A percentile compares a stretch with the other conserved stretches of the same genome.
phyloP scores from a whole-genome alignment of 2,113 vertebrate species.

The Bos taurus region ARS-UCD2.0 NC_037333.1:114831001-114831500 shows the following conservation, averaged over 20 bases:
- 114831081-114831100: not conserved
- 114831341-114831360: not conserved
- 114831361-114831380: not conserved
- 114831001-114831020: not conserved
- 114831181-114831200: accelerated
- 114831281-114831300: not conserved
- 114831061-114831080: not conserved
- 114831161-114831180: accelerated
- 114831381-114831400: accelerated
- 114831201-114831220: accelerated
- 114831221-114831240: not conserved
- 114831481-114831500: not conserved
- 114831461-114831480: accelerated
- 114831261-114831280: not conserved
- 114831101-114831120: not conserved
- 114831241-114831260: not conserved
- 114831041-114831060: not conserved
- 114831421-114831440: not conserved
- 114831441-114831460: accelerated
- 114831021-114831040: not conserved
- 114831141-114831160: accelerated
- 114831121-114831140: accelerated
- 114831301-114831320: accelerated
- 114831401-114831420: not conserved
- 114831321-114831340: not conserved